These are phyloP conservation scores for Gymnogyps californianus DNA, from an alignment of 2,113 vertebrate genomes.

Conservation along the genomic window DNA sequence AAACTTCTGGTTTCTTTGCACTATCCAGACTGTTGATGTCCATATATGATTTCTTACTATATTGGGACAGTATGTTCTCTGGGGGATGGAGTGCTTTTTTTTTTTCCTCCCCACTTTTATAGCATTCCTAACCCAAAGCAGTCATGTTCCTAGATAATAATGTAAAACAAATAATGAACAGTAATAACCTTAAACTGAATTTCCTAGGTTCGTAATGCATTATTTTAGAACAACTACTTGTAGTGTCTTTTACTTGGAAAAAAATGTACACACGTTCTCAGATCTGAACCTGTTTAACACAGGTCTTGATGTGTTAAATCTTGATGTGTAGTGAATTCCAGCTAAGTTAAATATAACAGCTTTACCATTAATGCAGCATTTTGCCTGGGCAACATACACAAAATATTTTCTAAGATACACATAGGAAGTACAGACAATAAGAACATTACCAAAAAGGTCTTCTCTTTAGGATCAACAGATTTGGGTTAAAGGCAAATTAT, in stretches of 20 bases:
- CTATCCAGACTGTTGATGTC: not conserved
- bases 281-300: not conserved
- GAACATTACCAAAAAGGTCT: conserved; percentile 1
- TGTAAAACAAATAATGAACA: not conserved
- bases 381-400: not conserved
- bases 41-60: not conserved
- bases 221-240: not conserved
- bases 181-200: not conserved
- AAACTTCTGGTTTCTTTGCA: not conserved
- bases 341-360: not conserved
- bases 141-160: not conserved
- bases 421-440: not conserved
- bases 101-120: not conserved
- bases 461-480: conserved; percentile 5
- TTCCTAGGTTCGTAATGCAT: not conserved
- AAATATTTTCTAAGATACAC: not conserved
- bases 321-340: not conserved
- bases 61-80: not conserved
- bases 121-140: not conserved
- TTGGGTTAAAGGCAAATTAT: conserved; percentile 55
- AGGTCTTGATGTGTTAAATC: not conserved
- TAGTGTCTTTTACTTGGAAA: not conserved
- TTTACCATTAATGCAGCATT: not conserved
- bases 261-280: rapidly evolving
- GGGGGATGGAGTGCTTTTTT: not conserved